Conservation (phyloP, 2,888 invertebrate genomes). For the Drosophila paucipuncta region DNA sequence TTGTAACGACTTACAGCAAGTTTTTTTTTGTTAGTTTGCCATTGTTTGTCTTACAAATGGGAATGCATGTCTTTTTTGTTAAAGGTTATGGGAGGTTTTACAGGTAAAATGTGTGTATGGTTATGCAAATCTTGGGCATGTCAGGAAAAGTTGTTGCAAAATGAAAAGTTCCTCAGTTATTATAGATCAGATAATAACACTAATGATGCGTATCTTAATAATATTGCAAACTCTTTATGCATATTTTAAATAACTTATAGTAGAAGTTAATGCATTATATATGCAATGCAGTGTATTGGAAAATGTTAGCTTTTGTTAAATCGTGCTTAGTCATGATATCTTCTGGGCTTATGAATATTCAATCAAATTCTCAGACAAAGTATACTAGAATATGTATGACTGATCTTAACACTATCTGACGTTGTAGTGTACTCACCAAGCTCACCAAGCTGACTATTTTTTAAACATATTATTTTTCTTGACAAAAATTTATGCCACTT, state of each 20-base stretch:
- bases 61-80: neutral
- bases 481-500: conserved; percentile 66
- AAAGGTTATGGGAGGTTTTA: neutral
- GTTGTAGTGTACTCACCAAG: conserved; percentile 2
- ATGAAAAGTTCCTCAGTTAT: conserved; percentile 7
- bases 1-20: conserved; percentile 43
- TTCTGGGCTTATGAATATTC: conserved; percentile 14
- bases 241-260: neutral
- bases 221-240: neutral
- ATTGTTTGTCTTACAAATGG: conserved; percentile 1
- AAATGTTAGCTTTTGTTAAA: conserved; percentile 1
- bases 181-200: conserved; percentile 3
- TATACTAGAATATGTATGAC: conserved; percentile 1
- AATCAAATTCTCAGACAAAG: conserved; percentile 19
- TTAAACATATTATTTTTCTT: conserved; percentile 40
- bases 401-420: conserved; percentile 1
- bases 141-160: neutral
- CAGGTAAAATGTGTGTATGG: neutral
- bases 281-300: neutral
- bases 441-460: neutral
- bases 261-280: neutral
- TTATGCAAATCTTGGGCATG: conserved; percentile 1
- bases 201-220: conserved; percentile 8
- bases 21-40: conserved; percentile 26
- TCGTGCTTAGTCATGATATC: conserved; percentile 17